Conservation (phyloP, 2,888 invertebrate genomes). For the Dromius quadrimaculatus region DNA sequence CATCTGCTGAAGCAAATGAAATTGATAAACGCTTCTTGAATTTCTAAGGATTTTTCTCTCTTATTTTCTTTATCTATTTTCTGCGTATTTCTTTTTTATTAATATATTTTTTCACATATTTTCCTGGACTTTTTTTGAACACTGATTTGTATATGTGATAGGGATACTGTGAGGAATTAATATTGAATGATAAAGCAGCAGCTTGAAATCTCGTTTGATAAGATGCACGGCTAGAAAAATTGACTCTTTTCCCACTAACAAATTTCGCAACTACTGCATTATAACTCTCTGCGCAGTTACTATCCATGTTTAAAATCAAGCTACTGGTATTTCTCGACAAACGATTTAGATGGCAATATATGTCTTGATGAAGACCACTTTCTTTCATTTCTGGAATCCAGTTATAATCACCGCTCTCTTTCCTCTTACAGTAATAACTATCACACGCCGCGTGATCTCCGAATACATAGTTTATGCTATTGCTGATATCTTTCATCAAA, state of each 20-base stretch:
- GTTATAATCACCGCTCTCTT: background rate
- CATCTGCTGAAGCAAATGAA: background rate
- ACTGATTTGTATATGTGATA: constrained; percentile 20
- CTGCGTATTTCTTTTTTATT: constrained; percentile 1
- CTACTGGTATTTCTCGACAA: background rate
- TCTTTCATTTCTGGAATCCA: constrained; percentile 3
- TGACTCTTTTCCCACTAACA: background rate
- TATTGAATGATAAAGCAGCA: constrained; percentile 45
- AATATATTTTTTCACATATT: constrained; percentile 1
- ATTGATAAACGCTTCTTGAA: background rate
- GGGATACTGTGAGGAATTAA: constrained; percentile 2
- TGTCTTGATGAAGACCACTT: constrained; percentile 10
- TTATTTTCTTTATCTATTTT: background rate
- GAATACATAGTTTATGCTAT: constrained; percentile 22
- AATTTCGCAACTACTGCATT: constrained; percentile 19
- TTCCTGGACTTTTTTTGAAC: constrained; percentile 12
- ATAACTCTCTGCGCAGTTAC: constrained; percentile 1
- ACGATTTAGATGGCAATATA: background rate
- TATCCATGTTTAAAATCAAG: constrained; percentile 7
- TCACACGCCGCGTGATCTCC: constrained; percentile 9
- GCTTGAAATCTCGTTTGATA: no score
- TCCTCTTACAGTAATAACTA: constrained; percentile 19
- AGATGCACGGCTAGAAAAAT: no score
- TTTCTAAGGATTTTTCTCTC: background rate
- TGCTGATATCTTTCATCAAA: constrained; percentile 24